These are phyloP conservation scores for Tetropium fuscum DNA, from an alignment of 2,888 invertebrate genomes.

Conservation along the genomic window DNA sequence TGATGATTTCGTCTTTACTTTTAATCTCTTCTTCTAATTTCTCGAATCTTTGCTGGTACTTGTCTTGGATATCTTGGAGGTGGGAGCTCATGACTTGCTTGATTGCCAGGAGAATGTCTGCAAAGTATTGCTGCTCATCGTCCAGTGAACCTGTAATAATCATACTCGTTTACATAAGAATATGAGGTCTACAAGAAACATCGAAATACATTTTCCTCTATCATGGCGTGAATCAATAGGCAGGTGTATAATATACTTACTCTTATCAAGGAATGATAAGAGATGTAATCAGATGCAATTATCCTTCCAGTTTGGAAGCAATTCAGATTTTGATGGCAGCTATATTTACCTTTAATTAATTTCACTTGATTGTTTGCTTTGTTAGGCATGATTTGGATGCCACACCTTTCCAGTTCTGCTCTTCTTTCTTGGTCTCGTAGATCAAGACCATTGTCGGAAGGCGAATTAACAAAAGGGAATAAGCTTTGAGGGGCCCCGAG, in stretches of 20 bases:
- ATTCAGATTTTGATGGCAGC: too few relatives aligned
- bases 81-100: conserved; percentile 85
- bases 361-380: conserved; percentile 73
- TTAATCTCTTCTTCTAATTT: conserved; percentile 85
- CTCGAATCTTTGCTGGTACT: conserved; percentile 79
- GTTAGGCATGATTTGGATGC: conserved; percentile 70
- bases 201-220: too few relatives aligned
- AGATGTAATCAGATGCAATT: too few relatives aligned
- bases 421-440: conserved; percentile 67
- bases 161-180: too few relatives aligned
- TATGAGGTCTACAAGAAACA: too few relatives aligned
- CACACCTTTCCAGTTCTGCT: conserved; percentile 70
- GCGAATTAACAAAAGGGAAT: conserved; percentile 60
- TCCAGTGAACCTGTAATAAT: conserved; percentile 72
- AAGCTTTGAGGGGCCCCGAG: conserved; percentile 49
- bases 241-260: too few relatives aligned
- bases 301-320: too few relatives aligned
- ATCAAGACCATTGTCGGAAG: conserved; percentile 58
- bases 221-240: too few relatives aligned
- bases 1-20: conserved; percentile 84
- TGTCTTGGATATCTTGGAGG: conserved; percentile 77
- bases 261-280: too few relatives aligned
- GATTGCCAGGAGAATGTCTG: conserved; percentile 81
- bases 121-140: conserved; percentile 83
- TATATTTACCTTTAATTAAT: conserved; percentile 70